These are phyloP conservation scores for Pristis pectinata DNA, from an alignment of 2,797 vertebrate species.

Conservation along the genomic window DNA sequence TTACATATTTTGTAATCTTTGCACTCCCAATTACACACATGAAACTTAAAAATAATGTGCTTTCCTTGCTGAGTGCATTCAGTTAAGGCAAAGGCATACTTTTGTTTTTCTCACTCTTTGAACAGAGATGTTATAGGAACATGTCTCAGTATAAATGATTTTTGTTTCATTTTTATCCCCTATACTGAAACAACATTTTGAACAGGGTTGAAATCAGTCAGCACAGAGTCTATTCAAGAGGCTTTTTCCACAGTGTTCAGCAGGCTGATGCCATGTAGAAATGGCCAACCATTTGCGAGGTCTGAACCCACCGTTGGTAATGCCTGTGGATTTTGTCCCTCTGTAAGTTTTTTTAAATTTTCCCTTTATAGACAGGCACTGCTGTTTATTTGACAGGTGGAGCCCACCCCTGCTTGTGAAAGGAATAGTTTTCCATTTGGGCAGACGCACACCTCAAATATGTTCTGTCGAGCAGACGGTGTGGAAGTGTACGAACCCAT, in stretches of 20 bases:
- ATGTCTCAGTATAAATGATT: slow-evolving; percentile 73
- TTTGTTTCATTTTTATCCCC: slow-evolving; percentile 51
- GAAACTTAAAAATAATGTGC: slow-evolving; percentile 76
- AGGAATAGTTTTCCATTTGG: slow-evolving; percentile 90
- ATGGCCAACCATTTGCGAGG: slow-evolving; percentile 55
- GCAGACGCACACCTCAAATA: slow-evolving; percentile 94
- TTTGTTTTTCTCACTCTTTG: slow-evolving; percentile 69
- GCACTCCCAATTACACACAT: slow-evolving; percentile 48
- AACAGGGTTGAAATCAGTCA: slow-evolving; percentile 70
- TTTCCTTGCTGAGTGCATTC: slow-evolving; percentile 97
- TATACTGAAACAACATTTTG: slow-evolving; percentile 73
- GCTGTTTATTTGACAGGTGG: slow-evolving; percentile 94
- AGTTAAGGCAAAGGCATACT: slow-evolving; percentile 94
- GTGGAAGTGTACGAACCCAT: slow-evolving; percentile 77
- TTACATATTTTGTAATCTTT: slow-evolving; percentile 47
- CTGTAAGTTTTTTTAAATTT: slow-evolving; percentile 41
- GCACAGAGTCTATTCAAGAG: slow-evolving; percentile 60
- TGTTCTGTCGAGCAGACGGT: slow-evolving; percentile 77
- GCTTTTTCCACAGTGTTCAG: slow-evolving; percentile 45
- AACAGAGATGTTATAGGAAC: slow-evolving; percentile 77
- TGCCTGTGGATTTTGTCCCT: slow-evolving; percentile 46
- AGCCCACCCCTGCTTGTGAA: slow-evolving; percentile 83
- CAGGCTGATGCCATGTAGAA: slow-evolving; percentile 53
- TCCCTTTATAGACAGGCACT: slow-evolving; percentile 85
- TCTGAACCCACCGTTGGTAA: slow-evolving; percentile 49